phyloP scores from a whole-genome alignment of 2,888 invertebrate genomes.

The Apotomis capreana region DNA sequence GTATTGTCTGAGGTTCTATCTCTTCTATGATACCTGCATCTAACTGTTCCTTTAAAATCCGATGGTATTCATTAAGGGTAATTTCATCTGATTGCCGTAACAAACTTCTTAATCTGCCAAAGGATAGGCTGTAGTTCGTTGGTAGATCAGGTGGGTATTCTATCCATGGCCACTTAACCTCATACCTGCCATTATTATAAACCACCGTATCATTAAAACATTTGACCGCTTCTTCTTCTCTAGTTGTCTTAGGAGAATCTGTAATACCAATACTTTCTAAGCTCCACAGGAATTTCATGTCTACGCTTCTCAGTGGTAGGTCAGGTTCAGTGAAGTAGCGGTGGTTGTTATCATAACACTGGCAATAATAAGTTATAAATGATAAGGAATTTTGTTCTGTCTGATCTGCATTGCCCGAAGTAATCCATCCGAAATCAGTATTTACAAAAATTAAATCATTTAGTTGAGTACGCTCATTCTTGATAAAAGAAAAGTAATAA shows the following conservation, averaged over 20 bases:
- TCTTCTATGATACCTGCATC: background rate
- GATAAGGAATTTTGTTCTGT: background rate
- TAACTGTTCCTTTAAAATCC: conserved; percentile 5
- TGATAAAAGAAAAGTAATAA: no score
- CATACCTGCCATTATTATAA: conserved; percentile 35
- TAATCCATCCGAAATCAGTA: no score
- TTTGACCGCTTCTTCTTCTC: conserved; percentile 4
- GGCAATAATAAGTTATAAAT: background rate
- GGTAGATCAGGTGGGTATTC: conserved; percentile 42
- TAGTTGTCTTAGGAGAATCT: conserved; percentile 19
- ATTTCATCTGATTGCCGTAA: conserved; percentile 35
- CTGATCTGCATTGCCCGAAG: no score
- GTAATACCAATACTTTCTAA: conserved; percentile 16
- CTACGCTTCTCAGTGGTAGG: background rate
- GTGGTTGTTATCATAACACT: background rate
- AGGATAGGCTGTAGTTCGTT: conserved; percentile 42
- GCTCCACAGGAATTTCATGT: background rate
- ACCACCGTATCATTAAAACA: conserved; percentile 20
- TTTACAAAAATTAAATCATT: no score
- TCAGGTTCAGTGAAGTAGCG: background rate
- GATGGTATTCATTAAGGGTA: conserved; percentile 27
- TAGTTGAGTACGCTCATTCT: no score
- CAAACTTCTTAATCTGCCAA: conserved; percentile 38
- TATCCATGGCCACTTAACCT: conserved; percentile 45
- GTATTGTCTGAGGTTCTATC: no score